These are phyloP conservation scores for Babyrousa celebensis DNA, from an alignment of 2,797 vertebrate genomes.

Conservation along the genomic window DNA sequence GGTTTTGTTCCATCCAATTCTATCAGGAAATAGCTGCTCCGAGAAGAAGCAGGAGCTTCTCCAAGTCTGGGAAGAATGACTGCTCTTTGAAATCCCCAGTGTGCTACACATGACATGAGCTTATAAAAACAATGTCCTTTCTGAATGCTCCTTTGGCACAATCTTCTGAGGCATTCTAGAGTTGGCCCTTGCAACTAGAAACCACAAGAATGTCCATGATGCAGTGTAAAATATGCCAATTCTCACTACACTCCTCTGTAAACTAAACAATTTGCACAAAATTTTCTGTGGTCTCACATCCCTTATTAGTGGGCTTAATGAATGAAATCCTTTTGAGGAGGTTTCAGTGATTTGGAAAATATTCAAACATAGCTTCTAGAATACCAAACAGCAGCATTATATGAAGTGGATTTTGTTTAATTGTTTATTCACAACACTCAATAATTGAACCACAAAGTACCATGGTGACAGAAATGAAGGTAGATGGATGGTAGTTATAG, in stretches of 20 bases:
- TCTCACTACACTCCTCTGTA: constrained; percentile 36
- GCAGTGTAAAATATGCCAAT: constrained; percentile 38
- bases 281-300: not conserved
- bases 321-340: constrained; percentile 5
- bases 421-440: constrained; percentile 49
- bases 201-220: not conserved
- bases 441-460: constrained; percentile 67
- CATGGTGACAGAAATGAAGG: constrained; percentile 80
- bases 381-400: not conserved
- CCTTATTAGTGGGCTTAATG: not conserved
- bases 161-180: constrained; percentile 3
- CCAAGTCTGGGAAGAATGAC: not conserved
- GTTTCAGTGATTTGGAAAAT: not conserved
- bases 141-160: not conserved
- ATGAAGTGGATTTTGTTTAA: constrained; percentile 31
- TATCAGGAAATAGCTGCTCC: not conserved
- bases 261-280: constrained; percentile 45
- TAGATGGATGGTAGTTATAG: constrained; percentile 79
- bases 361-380: constrained; percentile 30
- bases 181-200: constrained; percentile 49
- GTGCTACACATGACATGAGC: no score
- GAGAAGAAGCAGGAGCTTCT: not conserved
- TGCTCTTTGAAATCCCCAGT: not conserved
- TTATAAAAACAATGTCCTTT: not conserved
- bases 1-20: not conserved